Evolutionary conservation across 2,113 vertebrate genomes (phyloP).

Genomic region (Hiodon alosoides): DNA sequence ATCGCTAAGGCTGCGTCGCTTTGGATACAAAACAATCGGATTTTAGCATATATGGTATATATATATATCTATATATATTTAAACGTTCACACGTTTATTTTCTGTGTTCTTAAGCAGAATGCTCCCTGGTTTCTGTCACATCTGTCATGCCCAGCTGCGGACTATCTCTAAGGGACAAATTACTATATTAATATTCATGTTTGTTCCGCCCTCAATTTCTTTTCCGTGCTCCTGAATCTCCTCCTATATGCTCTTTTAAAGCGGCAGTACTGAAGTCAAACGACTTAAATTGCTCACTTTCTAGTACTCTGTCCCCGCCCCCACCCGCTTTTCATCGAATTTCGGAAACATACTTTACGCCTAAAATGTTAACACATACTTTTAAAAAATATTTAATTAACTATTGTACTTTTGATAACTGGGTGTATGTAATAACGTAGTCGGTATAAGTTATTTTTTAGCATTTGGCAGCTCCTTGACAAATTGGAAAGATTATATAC

Average conservation of each 20-base stretch:
- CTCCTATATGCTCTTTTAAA: constrained; percentile 39
- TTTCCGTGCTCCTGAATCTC: background rate
- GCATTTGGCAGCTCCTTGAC: too few relatives aligned
- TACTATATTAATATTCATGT: constrained; percentile 41
- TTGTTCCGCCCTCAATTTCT: constrained; percentile 24
- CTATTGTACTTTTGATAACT: too few relatives aligned
- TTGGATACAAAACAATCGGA: background rate
- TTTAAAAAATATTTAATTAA: too few relatives aligned
- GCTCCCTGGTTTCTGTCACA: constrained; percentile 31
- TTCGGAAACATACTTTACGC: too few relatives aligned
- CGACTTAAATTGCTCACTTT: constrained; percentile 2
- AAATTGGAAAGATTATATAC: too few relatives aligned
- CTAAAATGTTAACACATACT: too few relatives aligned
- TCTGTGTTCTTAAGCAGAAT: constrained; percentile 20
- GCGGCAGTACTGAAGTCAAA: constrained; percentile 16
- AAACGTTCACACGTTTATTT: constrained; percentile 12
- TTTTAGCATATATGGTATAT: background rate
- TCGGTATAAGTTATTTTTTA: too few relatives aligned
- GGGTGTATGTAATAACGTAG: too few relatives aligned
- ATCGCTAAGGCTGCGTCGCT: background rate
- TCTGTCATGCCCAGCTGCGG: constrained; percentile 42
- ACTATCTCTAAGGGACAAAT: constrained; percentile 33
- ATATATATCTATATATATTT: background rate
- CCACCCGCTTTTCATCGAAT: too few relatives aligned
- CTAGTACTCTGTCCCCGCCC: too few relatives aligned